Evolutionary conservation across 2,797 vertebrate genomes (phyloP).

Genomic region (Diplodus puntazzo): DNA sequence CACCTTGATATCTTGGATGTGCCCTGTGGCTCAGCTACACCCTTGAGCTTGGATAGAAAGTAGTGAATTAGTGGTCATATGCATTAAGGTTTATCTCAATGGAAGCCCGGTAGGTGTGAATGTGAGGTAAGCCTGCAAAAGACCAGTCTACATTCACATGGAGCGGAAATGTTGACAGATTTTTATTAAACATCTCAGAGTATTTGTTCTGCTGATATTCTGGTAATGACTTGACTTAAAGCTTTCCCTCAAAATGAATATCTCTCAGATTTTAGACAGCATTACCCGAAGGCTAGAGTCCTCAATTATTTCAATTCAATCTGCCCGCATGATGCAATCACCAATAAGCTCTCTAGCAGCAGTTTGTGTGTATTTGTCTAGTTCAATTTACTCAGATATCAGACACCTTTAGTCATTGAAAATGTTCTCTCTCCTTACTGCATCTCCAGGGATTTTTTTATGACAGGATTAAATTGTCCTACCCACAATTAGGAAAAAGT

Average conservation of each 20-base stretch:
- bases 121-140: not conserved
- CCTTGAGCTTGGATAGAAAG: not conserved
- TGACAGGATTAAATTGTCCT: conserved; percentile 74
- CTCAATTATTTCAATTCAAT: conserved; percentile 59
- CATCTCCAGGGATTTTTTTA: conserved; percentile 68
- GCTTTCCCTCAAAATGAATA: conserved; percentile 42
- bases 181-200: conserved; percentile 52
- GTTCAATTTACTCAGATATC: conserved; percentile 66
- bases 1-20: conserved; percentile 10
- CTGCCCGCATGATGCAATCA: conserved; percentile 44
- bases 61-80: conserved; percentile 8
- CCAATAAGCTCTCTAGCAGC: conserved; percentile 47
- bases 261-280: conserved; percentile 31
- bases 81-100: conserved; percentile 8
- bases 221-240: conserved; percentile 54
- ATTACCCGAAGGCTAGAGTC: conserved; percentile 22
- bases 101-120: not conserved
- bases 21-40: not conserved
- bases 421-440: conserved; percentile 45
- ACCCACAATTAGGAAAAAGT: conserved; percentile 74
- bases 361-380: conserved; percentile 63
- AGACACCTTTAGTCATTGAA: conserved; percentile 68
- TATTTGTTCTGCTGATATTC: conserved; percentile 57
- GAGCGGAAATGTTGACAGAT: conserved; percentile 48
- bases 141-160: conserved; percentile 39